Conservation (phyloP, 1,140 invertebrate genomes). For the Rhyacophila brunnea region DNA sequence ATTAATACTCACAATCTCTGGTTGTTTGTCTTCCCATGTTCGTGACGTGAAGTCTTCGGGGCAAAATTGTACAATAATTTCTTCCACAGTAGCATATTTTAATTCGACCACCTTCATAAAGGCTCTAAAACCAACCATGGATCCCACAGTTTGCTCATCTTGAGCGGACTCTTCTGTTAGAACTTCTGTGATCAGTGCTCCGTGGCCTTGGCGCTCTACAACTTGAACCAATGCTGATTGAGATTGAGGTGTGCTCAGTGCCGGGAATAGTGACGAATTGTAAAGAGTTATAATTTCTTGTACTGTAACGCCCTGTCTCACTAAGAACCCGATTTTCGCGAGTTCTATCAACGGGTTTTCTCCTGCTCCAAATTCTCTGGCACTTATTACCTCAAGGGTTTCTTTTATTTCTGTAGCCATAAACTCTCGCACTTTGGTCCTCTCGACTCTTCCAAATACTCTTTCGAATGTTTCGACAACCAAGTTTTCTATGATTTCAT, state of each 20-base stretch:
- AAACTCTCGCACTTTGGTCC: conserved; percentile 56
- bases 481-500: conserved; percentile 56
- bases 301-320: conserved; percentile 71
- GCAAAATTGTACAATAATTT: conserved; percentile 76
- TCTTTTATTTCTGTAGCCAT: conserved; percentile 72
- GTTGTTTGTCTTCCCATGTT: conserved; percentile 72
- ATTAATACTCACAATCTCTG: conserved; percentile 57
- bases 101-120: conserved; percentile 82
- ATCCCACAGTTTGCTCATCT: conserved; percentile 70
- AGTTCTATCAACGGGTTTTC: conserved; percentile 75
- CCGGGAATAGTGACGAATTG: conserved; percentile 74
- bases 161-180: conserved; percentile 72
- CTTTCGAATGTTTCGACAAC: conserved; percentile 58
- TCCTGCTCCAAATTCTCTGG: conserved; percentile 75
- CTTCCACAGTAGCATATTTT: conserved; percentile 76
- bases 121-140: conserved; percentile 77
- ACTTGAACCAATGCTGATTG: conserved; percentile 79
- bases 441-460: conserved; percentile 58
- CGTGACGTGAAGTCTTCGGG: conserved; percentile 78
- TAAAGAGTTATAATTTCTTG: conserved; percentile 77
- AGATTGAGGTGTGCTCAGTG: conserved; percentile 71
- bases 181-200: conserved; percentile 74
- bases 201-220: conserved; percentile 77
- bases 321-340: conserved; percentile 74
- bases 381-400: conserved; percentile 69